Conservation (phyloP, 2,888 invertebrate genomes). For the Xanthorhoe designata region DNA sequence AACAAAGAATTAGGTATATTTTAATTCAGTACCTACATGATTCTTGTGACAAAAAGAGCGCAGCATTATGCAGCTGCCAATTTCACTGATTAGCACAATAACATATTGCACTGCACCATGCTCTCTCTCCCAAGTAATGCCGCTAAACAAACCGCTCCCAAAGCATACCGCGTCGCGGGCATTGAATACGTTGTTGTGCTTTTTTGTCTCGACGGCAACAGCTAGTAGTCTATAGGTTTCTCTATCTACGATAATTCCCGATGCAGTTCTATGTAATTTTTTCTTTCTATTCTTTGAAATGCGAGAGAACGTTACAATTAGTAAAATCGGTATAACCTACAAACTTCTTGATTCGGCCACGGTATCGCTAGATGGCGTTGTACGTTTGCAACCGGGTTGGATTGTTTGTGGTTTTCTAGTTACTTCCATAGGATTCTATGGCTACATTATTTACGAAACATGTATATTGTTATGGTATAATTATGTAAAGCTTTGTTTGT, state of each 20-base stretch:
- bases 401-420: slow-evolving; percentile 25
- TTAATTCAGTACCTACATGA: too few species aligned
- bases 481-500: slow-evolving; percentile 47
- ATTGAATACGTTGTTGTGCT: too few species aligned
- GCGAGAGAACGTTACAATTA: not conserved
- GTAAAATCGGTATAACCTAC: not conserved
- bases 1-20: too few species aligned
- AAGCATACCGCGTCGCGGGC: too few species aligned
- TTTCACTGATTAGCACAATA: too few species aligned
- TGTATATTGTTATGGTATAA: slow-evolving; percentile 43
- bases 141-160: too few species aligned
- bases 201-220: too few species aligned
- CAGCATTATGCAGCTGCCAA: too few species aligned
- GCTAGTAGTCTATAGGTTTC: too few species aligned
- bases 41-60: too few species aligned
- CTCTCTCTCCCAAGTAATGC: too few species aligned
- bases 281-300: not conserved
- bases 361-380: slow-evolving; percentile 21
- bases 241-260: not conserved
- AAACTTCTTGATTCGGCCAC: slow-evolving; percentile 17
- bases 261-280: not conserved
- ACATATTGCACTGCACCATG: too few species aligned
- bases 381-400: slow-evolving; percentile 18
- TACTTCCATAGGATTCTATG: slow-evolving; percentile 29
- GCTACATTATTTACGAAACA: slow-evolving; percentile 29